Conservation (phyloP, 2,113 vertebrate species). For the Bombycilla garrulus region DNA sequence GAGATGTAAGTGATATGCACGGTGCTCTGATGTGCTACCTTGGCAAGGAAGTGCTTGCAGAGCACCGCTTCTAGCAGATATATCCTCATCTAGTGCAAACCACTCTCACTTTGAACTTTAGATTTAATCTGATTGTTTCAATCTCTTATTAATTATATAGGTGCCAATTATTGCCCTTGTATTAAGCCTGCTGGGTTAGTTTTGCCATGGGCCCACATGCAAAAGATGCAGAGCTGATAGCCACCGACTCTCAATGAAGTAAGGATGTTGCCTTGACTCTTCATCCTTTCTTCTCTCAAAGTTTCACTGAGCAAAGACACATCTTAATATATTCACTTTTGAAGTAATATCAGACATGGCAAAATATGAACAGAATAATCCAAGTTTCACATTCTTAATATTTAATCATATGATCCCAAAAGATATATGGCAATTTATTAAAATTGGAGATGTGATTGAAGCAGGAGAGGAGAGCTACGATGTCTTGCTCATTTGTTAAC, state of each 20-base stretch:
- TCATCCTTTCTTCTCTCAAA: background rate
- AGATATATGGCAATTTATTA: background rate
- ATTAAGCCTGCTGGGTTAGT: background rate
- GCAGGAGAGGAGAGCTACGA: background rate
- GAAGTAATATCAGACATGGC: background rate
- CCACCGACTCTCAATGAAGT: background rate
- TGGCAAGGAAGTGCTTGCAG: background rate
- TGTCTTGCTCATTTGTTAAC: background rate
- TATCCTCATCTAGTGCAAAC: background rate
- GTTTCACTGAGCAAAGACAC: background rate
- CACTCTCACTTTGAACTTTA: background rate
- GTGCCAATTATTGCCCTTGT: background rate
- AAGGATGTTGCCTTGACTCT: rapidly evolving
- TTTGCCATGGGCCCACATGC: rapidly evolving
- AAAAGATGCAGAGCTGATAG: background rate
- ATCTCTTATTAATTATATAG: background rate
- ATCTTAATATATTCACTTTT: background rate
- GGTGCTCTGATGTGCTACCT: background rate
- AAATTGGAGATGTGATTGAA: background rate
- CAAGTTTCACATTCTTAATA: background rate
- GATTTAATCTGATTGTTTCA: background rate
- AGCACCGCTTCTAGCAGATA: background rate
- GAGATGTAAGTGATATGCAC: background rate
- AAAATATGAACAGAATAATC: background rate
- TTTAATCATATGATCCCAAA: background rate